Base-by-base conservation (phyloP, 2,113 vertebrate species). In the Donacobius atricapilla region DNA sequence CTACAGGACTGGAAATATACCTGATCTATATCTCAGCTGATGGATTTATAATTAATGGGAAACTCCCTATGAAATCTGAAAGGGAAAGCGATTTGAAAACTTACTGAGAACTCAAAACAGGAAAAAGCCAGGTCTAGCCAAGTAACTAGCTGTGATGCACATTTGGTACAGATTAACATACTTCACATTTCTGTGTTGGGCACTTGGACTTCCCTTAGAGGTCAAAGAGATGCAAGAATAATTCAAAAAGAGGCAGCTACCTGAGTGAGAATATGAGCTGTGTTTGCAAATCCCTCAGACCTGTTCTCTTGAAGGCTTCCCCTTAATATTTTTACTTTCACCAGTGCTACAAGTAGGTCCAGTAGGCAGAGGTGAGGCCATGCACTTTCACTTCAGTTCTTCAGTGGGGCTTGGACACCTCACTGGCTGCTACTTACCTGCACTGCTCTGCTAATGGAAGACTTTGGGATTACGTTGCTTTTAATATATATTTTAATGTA, bases 71-170 rank as follows among this genome's bases (percentile, higher is more conserved):
- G 45, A 97, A 87, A 82, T 89, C 70, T 82, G 77, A 93, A 87
- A 87, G 65, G 40, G 63, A 92, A 94, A 89, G 86, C 71, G 48
- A 78, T 64, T 92, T 83, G 23, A 83, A 90, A 86, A 92, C 28
- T 39, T 76, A 86, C 30, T 16, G 37, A 84, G 60, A 81, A 78
- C 19, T 87, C 51, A 37, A 40, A 91, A 66, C 72, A 93, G 83
- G 83, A 94, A 96, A 86, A 78, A 39, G 19, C 27, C 35, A 78
- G 51, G 61, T 39, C n/a, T 42, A 58, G 48, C 51, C 64, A 86
- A 87, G 27, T 63, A 69, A 83, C 22, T 44, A 89, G 72, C 35
- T 90, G 47, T 5, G 1, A 31, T 73, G 15, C 69, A 82, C 61
- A 82, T 69, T 58, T 72, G 57, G 47, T 87, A 70, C 44, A 84